Base-by-base conservation (phyloP, 2,888 invertebrate species). In the Metellina segmentata region DNA sequence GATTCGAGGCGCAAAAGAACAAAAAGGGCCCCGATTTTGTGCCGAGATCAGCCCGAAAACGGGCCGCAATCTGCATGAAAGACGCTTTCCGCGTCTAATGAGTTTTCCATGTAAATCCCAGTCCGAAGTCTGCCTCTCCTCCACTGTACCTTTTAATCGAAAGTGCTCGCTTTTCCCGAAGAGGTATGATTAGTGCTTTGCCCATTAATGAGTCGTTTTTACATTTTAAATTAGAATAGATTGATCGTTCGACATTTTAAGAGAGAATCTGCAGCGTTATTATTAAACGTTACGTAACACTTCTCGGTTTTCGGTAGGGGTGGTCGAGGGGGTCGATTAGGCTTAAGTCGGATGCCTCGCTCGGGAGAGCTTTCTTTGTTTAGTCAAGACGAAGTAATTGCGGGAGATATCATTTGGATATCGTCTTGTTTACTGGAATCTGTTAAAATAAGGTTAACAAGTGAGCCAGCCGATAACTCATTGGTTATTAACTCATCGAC, bases 81-180 rank as follows among this genome's bases (percentile, higher is more conserved):
- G 70, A 82, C 70, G 70, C 9, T 52, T 74, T 53, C 19, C n/a
- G 48, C 81, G 19, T n/a, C 78, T 86, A 86, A 86, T 86, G 85
- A 86, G 85, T 86, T 86, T 86, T 86, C 85, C 85, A 86, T 86
- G 85, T 86, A 86, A 86, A 86, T 86, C 61, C 75, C 34, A 34
- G 34, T 34, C 34, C 34, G 34, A 34, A 34, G 34, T 34, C 34
- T 34, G 34, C 34, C 34, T 34, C 34, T 34, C 34, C 34, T 70
- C 69, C 75, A 52, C 83, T 72, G 52, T 74, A 83, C 77, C 85
- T 70, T 78, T 78, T 86, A 78, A 86, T 86, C 85, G 85, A 77
- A 51, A 61, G 34, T 78, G 61, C 69, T 78, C 70, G 49, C 71
- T 48, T 82, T 61, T 75, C 20, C 20, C 11, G 61, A 20, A 70